These are phyloP conservation scores for Penelope pileata DNA, from an alignment of 2,113 vertebrate species.

Conservation along the genomic window DNA sequence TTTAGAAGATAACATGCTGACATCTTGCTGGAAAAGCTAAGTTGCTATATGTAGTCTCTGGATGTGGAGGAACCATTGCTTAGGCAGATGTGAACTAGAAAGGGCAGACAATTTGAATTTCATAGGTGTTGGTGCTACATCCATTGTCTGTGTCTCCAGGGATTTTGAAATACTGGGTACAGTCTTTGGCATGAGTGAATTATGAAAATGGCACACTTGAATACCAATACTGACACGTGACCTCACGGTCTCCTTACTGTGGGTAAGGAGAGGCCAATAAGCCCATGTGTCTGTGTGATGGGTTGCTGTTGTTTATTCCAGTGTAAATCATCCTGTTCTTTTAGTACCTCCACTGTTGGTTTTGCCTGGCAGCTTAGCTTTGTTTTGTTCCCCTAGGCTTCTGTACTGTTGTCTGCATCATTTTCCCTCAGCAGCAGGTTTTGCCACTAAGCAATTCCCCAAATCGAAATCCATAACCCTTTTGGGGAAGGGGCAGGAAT, in stretches of 20 bases:
- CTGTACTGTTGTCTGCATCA: not conserved
- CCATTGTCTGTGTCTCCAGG: not conserved
- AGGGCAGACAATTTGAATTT: not conserved
- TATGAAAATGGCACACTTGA: not conserved
- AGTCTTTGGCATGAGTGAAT: not conserved
- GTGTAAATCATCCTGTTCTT: not conserved
- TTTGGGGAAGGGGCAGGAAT: not conserved
- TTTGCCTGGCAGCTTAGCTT: not conserved
- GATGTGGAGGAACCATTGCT: not conserved
- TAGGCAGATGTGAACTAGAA: not conserved
- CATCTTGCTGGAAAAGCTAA: not conserved
- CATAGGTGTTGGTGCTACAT: not conserved
- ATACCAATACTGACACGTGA: not conserved
- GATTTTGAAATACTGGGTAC: not conserved
- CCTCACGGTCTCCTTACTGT: not conserved
- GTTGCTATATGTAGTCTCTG: not conserved
- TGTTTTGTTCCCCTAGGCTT: not conserved
- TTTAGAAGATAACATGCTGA: not conserved
- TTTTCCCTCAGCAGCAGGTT: constrained; percentile 5
- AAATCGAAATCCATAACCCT: not conserved
- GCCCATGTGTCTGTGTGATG: not conserved
- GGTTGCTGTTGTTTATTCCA: not conserved
- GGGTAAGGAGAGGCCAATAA: not conserved
- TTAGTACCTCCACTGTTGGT: not conserved
- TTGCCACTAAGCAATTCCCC: not conserved